phyloP scores from a whole-genome alignment of 2,113 vertebrate species.

The Nicator chloris region DNA sequence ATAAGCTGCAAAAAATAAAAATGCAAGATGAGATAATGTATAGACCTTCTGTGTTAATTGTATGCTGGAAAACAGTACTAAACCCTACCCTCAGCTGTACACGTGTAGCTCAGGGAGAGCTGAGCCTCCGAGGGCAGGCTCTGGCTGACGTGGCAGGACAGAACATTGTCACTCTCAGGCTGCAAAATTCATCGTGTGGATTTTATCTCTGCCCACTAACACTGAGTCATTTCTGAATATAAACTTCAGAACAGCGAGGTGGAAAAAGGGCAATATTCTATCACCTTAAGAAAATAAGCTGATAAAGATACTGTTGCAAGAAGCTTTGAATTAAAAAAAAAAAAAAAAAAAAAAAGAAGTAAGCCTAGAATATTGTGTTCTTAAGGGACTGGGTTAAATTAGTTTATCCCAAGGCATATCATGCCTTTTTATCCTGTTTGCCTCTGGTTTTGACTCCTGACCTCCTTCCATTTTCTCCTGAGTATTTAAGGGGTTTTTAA shows the following conservation, averaged over 20 bases:
- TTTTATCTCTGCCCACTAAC: background rate
- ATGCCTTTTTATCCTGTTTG: background rate
- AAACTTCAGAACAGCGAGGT: background rate
- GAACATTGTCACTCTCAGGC: background rate
- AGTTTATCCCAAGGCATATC: background rate
- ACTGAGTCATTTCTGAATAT: background rate
- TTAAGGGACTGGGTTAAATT: background rate
- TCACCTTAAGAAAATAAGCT: background rate
- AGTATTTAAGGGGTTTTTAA: background rate
- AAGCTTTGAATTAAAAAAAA: background rate
- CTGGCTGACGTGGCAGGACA: background rate
- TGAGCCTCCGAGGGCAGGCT: background rate
- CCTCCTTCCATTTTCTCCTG: background rate
- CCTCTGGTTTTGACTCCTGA: background rate
- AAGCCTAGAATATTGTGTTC: background rate
- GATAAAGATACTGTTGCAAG: background rate
- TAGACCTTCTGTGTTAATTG: slow-evolving; percentile 38
- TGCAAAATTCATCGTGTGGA: background rate
- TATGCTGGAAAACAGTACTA: background rate
- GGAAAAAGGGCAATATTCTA: background rate
- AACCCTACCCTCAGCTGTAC: background rate
- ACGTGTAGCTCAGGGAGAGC: background rate
- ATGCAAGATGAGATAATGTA: slow-evolving; percentile 1
- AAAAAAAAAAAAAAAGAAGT: no score
- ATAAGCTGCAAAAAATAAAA: slow-evolving; percentile 54